Evolutionary conservation across 2,797 vertebrate genomes (phyloP).

Genomic region (Selene dorsalis): DNA sequence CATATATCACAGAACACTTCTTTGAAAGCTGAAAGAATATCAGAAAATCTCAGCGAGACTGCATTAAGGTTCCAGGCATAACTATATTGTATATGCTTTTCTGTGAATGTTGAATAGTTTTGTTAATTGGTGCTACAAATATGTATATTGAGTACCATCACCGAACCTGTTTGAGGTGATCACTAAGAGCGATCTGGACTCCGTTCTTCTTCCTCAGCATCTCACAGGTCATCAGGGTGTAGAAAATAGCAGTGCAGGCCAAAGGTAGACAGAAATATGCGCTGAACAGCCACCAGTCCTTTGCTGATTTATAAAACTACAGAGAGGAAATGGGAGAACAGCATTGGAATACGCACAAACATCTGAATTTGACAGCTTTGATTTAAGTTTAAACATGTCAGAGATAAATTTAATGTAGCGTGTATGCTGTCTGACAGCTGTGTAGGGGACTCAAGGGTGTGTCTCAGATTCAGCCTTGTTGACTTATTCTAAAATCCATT

Average conservation of each 20-base stretch:
- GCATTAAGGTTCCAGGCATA: neutral
- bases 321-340: constrained; percentile 44
- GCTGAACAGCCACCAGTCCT: constrained; percentile 98
- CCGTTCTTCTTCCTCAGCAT: constrained; percentile 86
- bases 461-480: constrained; percentile 32
- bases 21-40: constrained; percentile 6
- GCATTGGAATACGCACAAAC: constrained; percentile 21
- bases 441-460: constrained; percentile 11
- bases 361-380: constrained; percentile 26
- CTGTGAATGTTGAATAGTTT: neutral
- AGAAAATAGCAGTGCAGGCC: constrained; percentile 94
- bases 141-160: neutral
- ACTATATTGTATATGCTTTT: neutral
- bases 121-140: neutral
- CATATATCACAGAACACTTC: constrained; percentile 9
- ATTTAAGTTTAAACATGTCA: constrained; percentile 32
- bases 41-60: neutral
- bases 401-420: constrained; percentile 29
- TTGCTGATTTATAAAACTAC: constrained; percentile 93
- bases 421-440: constrained; percentile 16
- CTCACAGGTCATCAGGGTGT: constrained; percentile 96
- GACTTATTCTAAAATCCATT: constrained; percentile 32
- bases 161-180: constrained; percentile 84
- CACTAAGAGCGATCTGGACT: constrained; percentile 83
- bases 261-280: constrained; percentile 97